Base-by-base conservation (phyloP, 92 coral and sea anemone species). In the Hydrozoanthus gracilis region DNA sequence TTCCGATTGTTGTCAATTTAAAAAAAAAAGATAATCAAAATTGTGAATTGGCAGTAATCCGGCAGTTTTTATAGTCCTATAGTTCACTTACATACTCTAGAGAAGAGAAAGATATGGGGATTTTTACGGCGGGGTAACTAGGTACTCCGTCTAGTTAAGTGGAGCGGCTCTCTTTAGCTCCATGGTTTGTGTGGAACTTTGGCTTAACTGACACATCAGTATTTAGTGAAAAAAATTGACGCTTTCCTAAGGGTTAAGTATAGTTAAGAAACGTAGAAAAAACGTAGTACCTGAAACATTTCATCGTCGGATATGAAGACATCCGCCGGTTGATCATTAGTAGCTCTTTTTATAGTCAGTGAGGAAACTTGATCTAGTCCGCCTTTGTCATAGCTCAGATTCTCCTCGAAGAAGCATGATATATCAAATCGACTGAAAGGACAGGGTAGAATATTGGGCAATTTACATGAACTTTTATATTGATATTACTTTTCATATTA, bases 351-450 rank as follows among this genome's bases (percentile, higher is more conserved):
- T 4, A 83, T 8, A 39, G 82, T 73, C 39, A 46, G 51, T 4
- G 12, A 39, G 17, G 82, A 48, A 54, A 51, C 17, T 83, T 58
- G 68, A 71, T 73, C 87, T 51, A 54, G 5, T 60, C 44, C 71
- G 12, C 46, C 79, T 8, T 83, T 35, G 60, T 71, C 20, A 14
- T 46, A 51, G 45, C 79, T 73, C 46, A 51, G 47, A 82, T 50
- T 27, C 10, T 83, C 82, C 5, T 8, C 71, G 65, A 10, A 44
- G 61, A 83, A 51, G 68, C 54, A 60, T 73, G 87, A 70, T 20
- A 83, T 49, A 71, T 83, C 87, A 83, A 83, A 83, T 6, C 87
- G 87, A 61, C 87, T 83, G 52, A 39, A 71, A 14, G 27, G 80
- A 17, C 51, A 69, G 3, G 51, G 15, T 17, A 80, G 6, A 27